phyloP scores from a whole-genome alignment of 1,140 invertebrate species.

The Neodiprion lecontei region DNA sequence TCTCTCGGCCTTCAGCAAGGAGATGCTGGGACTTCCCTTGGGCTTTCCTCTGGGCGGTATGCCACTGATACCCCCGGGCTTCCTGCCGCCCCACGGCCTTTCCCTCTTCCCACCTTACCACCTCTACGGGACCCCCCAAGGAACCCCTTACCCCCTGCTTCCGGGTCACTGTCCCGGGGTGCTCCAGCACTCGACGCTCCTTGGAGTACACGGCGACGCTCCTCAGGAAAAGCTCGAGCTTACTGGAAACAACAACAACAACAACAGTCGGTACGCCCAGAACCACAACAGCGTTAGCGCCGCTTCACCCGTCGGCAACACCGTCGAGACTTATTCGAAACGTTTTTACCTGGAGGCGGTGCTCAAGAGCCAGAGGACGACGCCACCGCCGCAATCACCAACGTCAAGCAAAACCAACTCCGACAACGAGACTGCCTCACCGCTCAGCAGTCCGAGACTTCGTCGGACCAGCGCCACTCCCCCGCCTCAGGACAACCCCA shows the following conservation, averaged over 20 bases:
- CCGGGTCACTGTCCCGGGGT: conserved; percentile 61
- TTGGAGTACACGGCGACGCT: conserved; percentile 16
- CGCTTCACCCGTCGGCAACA: conserved; percentile 18
- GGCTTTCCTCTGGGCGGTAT: conserved; percentile 46
- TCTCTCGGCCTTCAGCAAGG: conserved; percentile 41
- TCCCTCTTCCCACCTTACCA: conserved; percentile 65
- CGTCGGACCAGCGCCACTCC: conserved; percentile 18
- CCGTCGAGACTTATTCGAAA: conserved; percentile 64
- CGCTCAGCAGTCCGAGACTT: conserved; percentile 20
- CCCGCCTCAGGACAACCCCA: conserved; percentile 51
- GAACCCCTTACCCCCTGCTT: conserved; percentile 65
- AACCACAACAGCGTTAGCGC: conserved; percentile 43
- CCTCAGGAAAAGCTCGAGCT: not conserved
- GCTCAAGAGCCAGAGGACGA: conserved; percentile 69
- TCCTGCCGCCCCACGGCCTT: conserved; percentile 68
- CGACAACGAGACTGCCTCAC: conserved; percentile 34
- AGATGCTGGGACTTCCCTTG: conserved; percentile 44
- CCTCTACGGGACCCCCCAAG: conserved; percentile 36
- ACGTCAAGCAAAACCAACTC: conserved; percentile 37
- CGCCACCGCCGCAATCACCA: conserved; percentile 41
- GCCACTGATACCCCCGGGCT: conserved; percentile 69
- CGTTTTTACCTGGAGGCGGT: conserved; percentile 76
- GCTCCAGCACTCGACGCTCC: conserved; percentile 24
- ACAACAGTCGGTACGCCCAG: conserved; percentile 54
- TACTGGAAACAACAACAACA: conserved; percentile 54